Percentiles rank a stretch among this genome's conserved stretches.
phyloP scores from a whole-genome alignment of 1,140 invertebrate species.

The Oedothorax gibbosus region DNA sequence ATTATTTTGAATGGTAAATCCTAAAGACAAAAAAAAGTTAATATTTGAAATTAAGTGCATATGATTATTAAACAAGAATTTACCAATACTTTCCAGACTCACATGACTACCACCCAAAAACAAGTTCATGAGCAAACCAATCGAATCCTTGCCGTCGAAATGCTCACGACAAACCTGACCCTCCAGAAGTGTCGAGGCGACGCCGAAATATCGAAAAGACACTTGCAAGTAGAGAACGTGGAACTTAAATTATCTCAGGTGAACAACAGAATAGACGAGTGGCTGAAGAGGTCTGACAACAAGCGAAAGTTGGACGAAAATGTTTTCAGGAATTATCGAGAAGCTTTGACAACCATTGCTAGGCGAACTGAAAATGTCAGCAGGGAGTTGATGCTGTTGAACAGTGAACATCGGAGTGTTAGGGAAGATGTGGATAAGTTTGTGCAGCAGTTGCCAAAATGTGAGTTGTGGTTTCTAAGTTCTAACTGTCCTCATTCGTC shows the following conservation, averaged over 20 bases:
- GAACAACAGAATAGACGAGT: slow-evolving; percentile 4
- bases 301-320: slow-evolving; percentile 3
- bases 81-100: not conserved
- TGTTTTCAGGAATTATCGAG: not conserved
- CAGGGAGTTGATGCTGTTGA: not conserved
- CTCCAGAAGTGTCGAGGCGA: slow-evolving; percentile 32
- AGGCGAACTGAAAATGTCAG: slow-evolving; percentile 6
- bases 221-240: slow-evolving; percentile 8
- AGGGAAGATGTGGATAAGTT: slow-evolving; percentile 24
- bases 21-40: too few species aligned
- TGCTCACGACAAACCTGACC: slow-evolving; percentile 15
- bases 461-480: not conserved
- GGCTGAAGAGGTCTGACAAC: not conserved
- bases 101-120: not conserved
- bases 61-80: too few species aligned
- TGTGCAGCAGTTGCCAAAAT: slow-evolving; percentile 31
- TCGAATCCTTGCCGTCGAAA: slow-evolving; percentile 20
- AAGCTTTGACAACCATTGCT: not conserved
- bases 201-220: not conserved
- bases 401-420: not conserved
- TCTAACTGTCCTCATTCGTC: too few species aligned
- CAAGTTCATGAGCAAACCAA: not conserved
- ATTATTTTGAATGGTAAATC: too few species aligned
- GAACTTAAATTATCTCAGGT: slow-evolving; percentile 8
- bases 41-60: too few species aligned